These are phyloP conservation scores for Hydropsyche betteni DNA, from an alignment of 2,888 invertebrate species.

Conservation along the genomic window DNA sequence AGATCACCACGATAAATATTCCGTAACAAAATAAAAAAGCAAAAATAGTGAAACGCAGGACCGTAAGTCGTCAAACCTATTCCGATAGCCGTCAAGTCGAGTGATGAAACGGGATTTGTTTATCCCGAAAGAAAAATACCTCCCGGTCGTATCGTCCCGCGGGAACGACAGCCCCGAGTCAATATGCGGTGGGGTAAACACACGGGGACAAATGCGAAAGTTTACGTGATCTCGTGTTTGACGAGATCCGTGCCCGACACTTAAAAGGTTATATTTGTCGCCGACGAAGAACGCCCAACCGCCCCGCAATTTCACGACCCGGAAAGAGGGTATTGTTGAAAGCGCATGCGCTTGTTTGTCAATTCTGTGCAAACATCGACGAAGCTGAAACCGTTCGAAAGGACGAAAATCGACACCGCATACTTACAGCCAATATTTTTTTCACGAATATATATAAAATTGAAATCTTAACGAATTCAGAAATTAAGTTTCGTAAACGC, in stretches of 20 bases:
- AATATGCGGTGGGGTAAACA: constrained; percentile 41
- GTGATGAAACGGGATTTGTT: constrained; percentile 51
- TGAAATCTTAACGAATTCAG: too few species aligned
- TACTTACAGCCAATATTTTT: background rate
- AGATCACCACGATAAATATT: too few species aligned
- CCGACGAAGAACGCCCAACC: background rate
- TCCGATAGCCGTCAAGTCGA: constrained; percentile 45
- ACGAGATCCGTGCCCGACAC: constrained; percentile 21
- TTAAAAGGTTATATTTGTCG: constrained; percentile 24
- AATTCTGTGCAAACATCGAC: background rate
- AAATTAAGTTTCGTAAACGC: too few species aligned
- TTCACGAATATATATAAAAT: too few species aligned
- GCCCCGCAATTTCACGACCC: background rate
- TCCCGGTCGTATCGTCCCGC: constrained; percentile 33
- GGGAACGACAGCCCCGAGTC: constrained; percentile 35
- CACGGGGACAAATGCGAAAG: constrained; percentile 46
- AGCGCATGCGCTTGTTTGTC: constrained; percentile 14
- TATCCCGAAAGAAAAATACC: constrained; percentile 51
- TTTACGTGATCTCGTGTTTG: constrained; percentile 46
- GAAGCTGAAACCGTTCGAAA: background rate
- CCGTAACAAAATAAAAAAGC: too few species aligned
- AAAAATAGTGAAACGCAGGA: too few species aligned
- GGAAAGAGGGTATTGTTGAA: background rate
- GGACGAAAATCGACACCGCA: background rate
- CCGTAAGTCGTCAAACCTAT: constrained; percentile 26